These are phyloP conservation scores for Rhodeus uyekii DNA, from an alignment of 2,797 vertebrate species.

Conservation along the genomic window DNA sequence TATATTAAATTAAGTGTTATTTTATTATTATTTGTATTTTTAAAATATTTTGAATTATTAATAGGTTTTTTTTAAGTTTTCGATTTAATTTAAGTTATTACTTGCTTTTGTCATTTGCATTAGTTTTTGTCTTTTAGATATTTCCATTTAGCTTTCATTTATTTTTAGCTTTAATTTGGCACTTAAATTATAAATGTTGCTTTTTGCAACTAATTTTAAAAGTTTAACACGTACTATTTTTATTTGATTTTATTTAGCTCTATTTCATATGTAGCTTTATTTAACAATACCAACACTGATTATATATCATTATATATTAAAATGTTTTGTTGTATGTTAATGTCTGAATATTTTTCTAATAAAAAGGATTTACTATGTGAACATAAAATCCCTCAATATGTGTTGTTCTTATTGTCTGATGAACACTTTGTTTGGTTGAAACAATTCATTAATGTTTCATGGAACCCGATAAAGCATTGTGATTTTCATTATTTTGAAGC, in stretches of 20 bases:
- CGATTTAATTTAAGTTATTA: not conserved
- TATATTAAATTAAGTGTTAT: not conserved
- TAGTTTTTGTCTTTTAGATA: not conserved
- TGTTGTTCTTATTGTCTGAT: too few species aligned
- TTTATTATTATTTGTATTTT: not conserved
- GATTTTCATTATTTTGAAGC: too few species aligned
- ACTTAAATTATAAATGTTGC: too few species aligned
- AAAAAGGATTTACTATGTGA: not conserved
- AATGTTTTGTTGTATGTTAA: not conserved
- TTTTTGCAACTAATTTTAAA: too few species aligned
- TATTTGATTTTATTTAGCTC: not conserved
- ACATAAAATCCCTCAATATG: not conserved
- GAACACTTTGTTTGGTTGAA: too few species aligned
- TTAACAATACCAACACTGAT: not conserved
- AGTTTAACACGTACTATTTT: not conserved
- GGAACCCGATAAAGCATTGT: too few species aligned
- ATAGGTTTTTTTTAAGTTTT: not conserved
- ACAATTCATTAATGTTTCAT: too few species aligned
- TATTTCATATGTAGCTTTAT: not conserved
- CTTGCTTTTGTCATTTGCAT: not conserved
- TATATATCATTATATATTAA: not conserved
- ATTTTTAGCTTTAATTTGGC: not conserved
- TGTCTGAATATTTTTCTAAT: not conserved
- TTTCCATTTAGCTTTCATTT: not conserved
- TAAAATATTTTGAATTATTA: not conserved